Percentiles rank a stretch among this genome's conserved stretches.
These are phyloP conservation scores for Orchesellides sinensis DNA, from an alignment of 2,888 invertebrate species.

Conservation along the genomic window DNA sequence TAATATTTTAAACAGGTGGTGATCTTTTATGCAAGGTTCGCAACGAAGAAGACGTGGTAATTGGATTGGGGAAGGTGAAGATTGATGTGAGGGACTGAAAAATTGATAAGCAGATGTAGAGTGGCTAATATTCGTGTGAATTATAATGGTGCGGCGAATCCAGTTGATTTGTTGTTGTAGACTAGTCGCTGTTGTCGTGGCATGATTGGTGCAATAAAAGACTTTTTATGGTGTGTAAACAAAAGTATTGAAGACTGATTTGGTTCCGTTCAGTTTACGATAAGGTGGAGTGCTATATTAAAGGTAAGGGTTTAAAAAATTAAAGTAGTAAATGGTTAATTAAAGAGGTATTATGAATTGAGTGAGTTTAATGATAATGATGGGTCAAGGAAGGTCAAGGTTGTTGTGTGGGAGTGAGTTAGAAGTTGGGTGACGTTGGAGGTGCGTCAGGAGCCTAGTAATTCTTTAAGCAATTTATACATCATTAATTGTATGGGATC, in stretches of 20 bases:
- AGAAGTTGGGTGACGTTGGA: too few species aligned
- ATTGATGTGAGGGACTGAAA: background rate
- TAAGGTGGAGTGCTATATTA: too few species aligned
- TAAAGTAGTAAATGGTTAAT: too few species aligned
- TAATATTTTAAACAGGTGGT: background rate
- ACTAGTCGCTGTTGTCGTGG: background rate
- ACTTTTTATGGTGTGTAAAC: background rate
- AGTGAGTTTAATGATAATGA: background rate
- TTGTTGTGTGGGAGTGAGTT: background rate
- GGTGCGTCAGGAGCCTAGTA: too few species aligned
- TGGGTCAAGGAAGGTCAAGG: background rate
- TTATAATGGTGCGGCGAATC: background rate
- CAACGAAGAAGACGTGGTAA: background rate
- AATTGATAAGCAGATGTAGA: background rate
- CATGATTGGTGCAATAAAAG: background rate
- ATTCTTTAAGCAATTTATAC: background rate
- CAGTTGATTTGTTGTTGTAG: background rate
- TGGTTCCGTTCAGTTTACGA: too few species aligned
- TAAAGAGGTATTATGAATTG: too few species aligned
- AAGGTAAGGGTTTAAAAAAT: too few species aligned
- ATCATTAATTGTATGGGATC: background rate
- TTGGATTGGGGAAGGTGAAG: background rate
- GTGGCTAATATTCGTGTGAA: background rate
- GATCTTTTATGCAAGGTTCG: background rate
- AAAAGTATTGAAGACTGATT: too few species aligned